A percentile compares a stretch with the other conserved stretches of the same genome.
phyloP scores from a whole-genome alignment of 2,113 vertebrate species.

The Lycaon pictus region DNA sequence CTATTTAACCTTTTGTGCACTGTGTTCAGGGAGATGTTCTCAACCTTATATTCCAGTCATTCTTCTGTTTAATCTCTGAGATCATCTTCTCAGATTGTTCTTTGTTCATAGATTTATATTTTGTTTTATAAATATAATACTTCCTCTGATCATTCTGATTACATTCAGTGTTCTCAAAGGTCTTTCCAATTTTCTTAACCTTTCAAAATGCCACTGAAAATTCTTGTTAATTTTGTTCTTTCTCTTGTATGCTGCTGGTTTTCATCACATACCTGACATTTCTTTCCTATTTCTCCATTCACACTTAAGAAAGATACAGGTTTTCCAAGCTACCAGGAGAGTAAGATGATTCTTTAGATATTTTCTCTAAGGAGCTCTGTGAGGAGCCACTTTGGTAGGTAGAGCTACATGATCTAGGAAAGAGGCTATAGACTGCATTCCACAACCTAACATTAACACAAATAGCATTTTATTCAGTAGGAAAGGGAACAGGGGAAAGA shows the following conservation, averaged over 20 bases:
- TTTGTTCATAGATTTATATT: neutral
- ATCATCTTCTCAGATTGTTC: neutral
- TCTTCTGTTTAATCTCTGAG: neutral
- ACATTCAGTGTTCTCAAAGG: neutral
- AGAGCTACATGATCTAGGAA: neutral
- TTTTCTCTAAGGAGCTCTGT: conserved; percentile 18
- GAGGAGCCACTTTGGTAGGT: neutral
- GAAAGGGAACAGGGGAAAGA: neutral
- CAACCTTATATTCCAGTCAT: neutral
- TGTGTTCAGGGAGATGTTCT: neutral
- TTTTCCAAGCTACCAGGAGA: neutral
- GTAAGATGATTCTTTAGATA: neutral
- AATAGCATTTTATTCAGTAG: neutral
- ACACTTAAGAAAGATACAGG: neutral
- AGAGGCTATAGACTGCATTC: neutral
- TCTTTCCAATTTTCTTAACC: neutral
- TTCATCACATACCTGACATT: neutral
- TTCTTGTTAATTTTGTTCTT: neutral
- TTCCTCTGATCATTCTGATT: neutral
- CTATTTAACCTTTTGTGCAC: neutral
- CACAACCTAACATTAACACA: neutral
- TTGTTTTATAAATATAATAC: neutral
- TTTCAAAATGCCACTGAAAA: neutral
- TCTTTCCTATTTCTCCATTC: neutral
- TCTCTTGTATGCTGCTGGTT: neutral